Evolutionary conservation across 2,113 vertebrate species (phyloP), one percentile per base, ranked within the genome.

Genomic region (Pogona vitticeps): DNA sequence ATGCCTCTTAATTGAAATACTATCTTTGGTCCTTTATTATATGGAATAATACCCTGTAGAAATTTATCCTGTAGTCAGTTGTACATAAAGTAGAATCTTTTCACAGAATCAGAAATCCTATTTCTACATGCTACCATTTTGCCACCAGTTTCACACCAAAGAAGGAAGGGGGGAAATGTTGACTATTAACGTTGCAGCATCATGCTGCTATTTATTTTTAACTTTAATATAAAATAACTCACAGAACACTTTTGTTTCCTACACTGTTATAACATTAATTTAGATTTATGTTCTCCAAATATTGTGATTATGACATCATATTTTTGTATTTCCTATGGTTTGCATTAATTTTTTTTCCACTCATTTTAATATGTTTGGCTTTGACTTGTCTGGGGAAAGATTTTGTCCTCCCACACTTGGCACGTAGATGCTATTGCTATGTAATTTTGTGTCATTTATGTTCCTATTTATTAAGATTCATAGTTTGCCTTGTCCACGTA

Each of bases 211-310:
- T 38, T 33, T 56, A 58, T 26, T 38, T 38, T 7, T 8, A 79
- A 79, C 9, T 58, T 56, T 33, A 38, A 72, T 82, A 82, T 59
- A 58, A 58, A 72, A 63, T 58, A 33, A 42, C 36, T 2, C 82
- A 79, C 26, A 79, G 28, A 56, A 42, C 14, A 86, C 58, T 42
- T 68, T 38, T 75, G 36, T 59, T 46, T 75, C 70, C 70, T 67
- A 15, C 33, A 31, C 33, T 80, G 67, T 33, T 38, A 73, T 42
- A 17, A 13, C 76, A 84, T 79, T 70, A 59, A 58, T 85, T 33
- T 70, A 46, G 33, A 84, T 70, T 58, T 85, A 85, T 85, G 33
- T 59, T 85, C 42, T 85, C 28, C 31, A 86, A 86, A 56, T 86
- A 79, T 21, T 86, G 33, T 59, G 65, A 80, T 40, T 86, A 56